Conservation (phyloP, 2,113 vertebrate species). For the Carlito syrichta region DNA sequence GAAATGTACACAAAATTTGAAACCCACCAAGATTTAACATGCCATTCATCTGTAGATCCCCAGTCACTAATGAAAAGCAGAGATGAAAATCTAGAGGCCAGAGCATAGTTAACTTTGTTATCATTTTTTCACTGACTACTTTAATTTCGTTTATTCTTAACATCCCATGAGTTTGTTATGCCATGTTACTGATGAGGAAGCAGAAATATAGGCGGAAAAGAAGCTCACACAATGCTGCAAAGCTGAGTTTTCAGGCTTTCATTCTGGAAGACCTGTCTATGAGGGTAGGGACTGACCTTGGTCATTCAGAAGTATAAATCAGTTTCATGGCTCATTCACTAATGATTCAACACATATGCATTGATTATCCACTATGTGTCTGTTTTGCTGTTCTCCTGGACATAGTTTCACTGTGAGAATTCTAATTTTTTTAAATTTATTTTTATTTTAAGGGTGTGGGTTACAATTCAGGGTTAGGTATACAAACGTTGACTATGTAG, state of each 20-base stretch:
- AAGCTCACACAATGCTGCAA: not conserved
- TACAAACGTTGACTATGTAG: no score
- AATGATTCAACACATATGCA: not conserved
- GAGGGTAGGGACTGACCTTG: not conserved
- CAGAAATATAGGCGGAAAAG: not conserved
- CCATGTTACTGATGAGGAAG: not conserved
- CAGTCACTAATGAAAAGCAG: not conserved
- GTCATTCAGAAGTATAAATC: not conserved
- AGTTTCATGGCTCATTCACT: not conserved
- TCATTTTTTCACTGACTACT: not conserved
- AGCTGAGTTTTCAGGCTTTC: not conserved
- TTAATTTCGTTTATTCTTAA: not conserved
- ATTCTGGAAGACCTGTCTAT: not conserved
- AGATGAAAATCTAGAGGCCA: not conserved
- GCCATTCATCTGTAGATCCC: not conserved
- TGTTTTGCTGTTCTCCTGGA: no score
- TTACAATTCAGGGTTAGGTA: no score
- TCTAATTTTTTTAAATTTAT: no score
- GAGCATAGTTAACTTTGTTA: not conserved
- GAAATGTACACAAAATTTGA: not conserved
- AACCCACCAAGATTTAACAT: not conserved
- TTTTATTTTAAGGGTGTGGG: no score
- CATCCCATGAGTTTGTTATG: not conserved
- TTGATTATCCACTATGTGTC: not conserved
- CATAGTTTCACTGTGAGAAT: no score